Conservation (phyloP, 2,888 invertebrate species). For the Chymomyza caudatula region DNA sequence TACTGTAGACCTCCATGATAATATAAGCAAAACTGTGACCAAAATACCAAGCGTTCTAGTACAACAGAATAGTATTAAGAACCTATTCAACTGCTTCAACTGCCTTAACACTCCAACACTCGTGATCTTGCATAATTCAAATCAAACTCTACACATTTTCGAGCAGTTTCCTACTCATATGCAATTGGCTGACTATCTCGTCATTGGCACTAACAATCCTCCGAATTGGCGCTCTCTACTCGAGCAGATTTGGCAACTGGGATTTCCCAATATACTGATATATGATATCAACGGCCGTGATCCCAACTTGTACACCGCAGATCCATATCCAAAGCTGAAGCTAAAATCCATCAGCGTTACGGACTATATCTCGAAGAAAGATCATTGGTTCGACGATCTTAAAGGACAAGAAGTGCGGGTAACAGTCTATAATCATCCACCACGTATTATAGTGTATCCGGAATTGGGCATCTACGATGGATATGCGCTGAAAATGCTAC, state of each 20-base stretch:
- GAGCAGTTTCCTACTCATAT: slow-evolving; percentile 20
- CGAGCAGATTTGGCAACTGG: slow-evolving; percentile 25
- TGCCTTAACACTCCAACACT: slow-evolving; percentile 17
- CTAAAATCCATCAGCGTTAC: slow-evolving; percentile 8
- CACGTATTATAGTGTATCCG: slow-evolving; percentile 43
- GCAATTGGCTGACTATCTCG: slow-evolving; percentile 33
- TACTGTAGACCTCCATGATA: slow-evolving; percentile 4
- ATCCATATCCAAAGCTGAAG: slow-evolving; percentile 2
- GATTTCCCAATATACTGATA: slow-evolving; percentile 44
- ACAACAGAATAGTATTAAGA: background rate
- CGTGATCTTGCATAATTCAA: slow-evolving; percentile 18
- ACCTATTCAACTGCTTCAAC: background rate
- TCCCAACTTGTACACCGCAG: background rate
- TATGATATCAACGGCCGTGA: slow-evolving; percentile 13
- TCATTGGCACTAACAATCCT: slow-evolving; percentile 24
- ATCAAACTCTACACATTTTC: slow-evolving; percentile 8
- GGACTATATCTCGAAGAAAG: slow-evolving; percentile 33
- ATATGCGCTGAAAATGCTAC: slow-evolving; percentile 36
- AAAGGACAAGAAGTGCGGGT: slow-evolving; percentile 40
- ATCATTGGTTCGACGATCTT: slow-evolving; percentile 45
- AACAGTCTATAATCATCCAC: slow-evolving; percentile 47
- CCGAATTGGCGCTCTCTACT: slow-evolving; percentile 25
- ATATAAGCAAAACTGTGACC: slow-evolving; percentile 7
- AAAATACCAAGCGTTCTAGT: slow-evolving; percentile 37
- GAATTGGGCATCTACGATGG: slow-evolving; percentile 35